Percentiles rank a stretch among this genome's conserved stretches.
Conservation (phyloP, 2,797 vertebrate species). For the Danio choprae region DNA sequence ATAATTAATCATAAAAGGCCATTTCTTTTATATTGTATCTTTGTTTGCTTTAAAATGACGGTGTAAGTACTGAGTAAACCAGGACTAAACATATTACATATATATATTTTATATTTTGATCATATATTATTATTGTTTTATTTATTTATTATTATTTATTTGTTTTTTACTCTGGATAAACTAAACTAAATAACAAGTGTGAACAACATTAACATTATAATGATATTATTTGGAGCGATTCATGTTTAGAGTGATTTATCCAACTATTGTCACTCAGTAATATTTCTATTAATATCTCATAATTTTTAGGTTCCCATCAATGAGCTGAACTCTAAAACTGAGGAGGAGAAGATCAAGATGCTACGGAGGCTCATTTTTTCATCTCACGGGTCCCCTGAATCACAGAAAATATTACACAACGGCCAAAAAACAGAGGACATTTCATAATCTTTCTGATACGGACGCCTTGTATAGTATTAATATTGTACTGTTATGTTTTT, state of each 20-base stretch:
- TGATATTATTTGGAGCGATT: no score
- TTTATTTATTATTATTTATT: no score
- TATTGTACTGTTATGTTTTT: background rate
- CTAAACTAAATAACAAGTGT: no score
- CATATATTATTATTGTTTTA: background rate
- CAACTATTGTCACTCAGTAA: background rate
- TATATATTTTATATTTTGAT: background rate
- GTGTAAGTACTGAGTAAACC: no score
- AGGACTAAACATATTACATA: no score
- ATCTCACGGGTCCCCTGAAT: constrained; percentile 24
- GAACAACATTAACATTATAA: no score
- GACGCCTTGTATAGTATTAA: background rate
- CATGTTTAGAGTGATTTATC: background rate
- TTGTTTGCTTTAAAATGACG: no score
- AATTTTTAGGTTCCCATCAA: constrained; percentile 76
- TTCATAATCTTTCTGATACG: background rate
- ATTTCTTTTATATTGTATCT: no score
- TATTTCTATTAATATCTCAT: constrained; percentile 4
- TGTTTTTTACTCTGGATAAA: no score
- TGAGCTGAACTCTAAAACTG: constrained; percentile 73
- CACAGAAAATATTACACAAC: background rate
- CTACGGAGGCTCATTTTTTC: constrained; percentile 79
- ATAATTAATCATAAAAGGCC: no score
- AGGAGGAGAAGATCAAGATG: constrained; percentile 68
- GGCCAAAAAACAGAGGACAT: background rate